A percentile compares a stretch with the other conserved stretches of the same genome.
Evolutionary conservation across 2,797 vertebrate genomes (phyloP).

Genomic region (Gymnocypris eckloni): DNA sequence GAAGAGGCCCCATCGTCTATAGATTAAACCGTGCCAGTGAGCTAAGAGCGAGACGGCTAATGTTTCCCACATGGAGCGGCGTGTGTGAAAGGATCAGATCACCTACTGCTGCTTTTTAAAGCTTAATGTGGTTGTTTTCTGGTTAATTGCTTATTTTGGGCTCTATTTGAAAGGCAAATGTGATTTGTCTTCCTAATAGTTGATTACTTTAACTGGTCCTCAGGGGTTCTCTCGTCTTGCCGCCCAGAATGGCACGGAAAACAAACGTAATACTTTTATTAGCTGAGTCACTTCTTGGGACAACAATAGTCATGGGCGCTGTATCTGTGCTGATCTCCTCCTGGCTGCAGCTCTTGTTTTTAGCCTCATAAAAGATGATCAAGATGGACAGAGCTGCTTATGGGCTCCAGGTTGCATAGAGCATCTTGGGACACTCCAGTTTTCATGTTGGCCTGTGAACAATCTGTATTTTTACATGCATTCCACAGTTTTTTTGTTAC

Average conservation of each 20-base stretch:
- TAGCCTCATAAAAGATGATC: constrained; percentile 10
- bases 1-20: constrained; percentile 46
- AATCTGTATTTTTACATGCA: not conserved
- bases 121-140: constrained; percentile 64
- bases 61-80: constrained; percentile 69
- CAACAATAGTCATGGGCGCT: constrained; percentile 51
- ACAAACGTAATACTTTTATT: constrained; percentile 63
- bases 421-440: not conserved
- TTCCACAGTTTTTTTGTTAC: not conserved
- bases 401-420: not conserved
- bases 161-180: constrained; percentile 65
- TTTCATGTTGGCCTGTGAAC: not conserved
- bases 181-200: constrained; percentile 69
- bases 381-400: constrained; percentile 15
- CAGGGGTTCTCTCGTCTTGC: constrained; percentile 51
- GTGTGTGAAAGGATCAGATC: constrained; percentile 65
- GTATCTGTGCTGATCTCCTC: constrained; percentile 25
- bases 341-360: constrained; percentile 12
- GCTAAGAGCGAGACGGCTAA: constrained; percentile 61
- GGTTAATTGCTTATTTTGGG: constrained; percentile 68
- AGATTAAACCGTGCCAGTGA: constrained; percentile 65
- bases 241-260: constrained; percentile 58
- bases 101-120: constrained; percentile 63
- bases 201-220: constrained; percentile 66
- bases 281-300: constrained; percentile 61